These are phyloP conservation scores for Sclerurus mexicanus DNA, from an alignment of 2,113 vertebrate genomes.

Conservation along the genomic window DNA sequence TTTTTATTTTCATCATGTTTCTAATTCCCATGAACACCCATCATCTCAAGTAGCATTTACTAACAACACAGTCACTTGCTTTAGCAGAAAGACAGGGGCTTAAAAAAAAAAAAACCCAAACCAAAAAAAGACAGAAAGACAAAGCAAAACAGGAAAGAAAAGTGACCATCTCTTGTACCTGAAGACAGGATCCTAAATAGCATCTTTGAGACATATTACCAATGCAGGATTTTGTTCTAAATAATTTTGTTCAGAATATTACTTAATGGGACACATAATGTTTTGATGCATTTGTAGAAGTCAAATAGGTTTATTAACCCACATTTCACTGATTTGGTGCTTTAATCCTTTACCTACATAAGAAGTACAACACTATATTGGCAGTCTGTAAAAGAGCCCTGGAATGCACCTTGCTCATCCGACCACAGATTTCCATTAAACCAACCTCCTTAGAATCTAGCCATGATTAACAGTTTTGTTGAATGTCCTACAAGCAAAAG, in stretches of 20 bases:
- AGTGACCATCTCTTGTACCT: neutral
- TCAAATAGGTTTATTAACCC: neutral
- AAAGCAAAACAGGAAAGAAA: neutral
- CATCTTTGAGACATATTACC: neutral
- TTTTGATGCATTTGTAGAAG: neutral
- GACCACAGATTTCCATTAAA: neutral
- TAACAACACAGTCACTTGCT: neutral
- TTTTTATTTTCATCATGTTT: neutral
- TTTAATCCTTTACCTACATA: neutral
- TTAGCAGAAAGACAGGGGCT: neutral
- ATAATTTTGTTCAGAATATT: neutral
- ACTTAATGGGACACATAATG: neutral
- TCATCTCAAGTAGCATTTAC: neutral
- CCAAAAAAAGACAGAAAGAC: neutral
- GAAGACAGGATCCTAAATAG: neutral
- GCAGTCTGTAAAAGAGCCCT: neutral
- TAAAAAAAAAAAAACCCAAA: neutral
- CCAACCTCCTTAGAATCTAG: neutral
- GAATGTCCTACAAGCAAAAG: neutral
- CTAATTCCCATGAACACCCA: neutral
- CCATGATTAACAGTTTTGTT: neutral
- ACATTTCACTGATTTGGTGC: neutral
- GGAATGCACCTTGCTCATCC: neutral
- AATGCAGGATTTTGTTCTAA: neutral
- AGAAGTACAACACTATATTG: neutral